Percentiles rank a stretch among this genome's conserved stretches.
Evolutionary conservation across 2,888 invertebrate species (phyloP).

Genomic region (Oxytorus armatus): DNA sequence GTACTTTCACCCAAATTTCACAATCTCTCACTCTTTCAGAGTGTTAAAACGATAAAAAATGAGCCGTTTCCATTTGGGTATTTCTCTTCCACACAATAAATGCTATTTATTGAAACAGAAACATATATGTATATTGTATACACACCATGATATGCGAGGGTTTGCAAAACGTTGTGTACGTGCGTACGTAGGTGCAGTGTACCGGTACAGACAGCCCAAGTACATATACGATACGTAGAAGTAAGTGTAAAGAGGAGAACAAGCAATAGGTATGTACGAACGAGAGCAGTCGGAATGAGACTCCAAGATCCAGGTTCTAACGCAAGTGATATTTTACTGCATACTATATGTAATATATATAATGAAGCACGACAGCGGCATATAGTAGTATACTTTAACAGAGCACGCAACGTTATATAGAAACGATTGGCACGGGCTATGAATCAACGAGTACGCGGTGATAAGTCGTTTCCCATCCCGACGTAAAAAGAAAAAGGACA

Average conservation of each 20-base stretch:
- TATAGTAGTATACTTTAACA: conserved; percentile 29
- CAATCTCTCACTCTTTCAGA: too few species aligned
- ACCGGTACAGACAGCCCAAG: not conserved
- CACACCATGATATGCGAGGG: conserved; percentile 34
- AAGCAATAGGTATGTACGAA: conserved; percentile 53
- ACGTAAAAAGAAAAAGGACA: conserved; percentile 48
- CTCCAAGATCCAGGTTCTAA: conserved; percentile 47
- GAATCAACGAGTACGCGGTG: conserved; percentile 62
- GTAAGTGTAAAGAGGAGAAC: conserved; percentile 8
- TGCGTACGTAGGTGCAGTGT: conserved; percentile 9
- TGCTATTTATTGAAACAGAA: too few species aligned
- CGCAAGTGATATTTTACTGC: conserved; percentile 51
- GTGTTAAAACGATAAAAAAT: too few species aligned
- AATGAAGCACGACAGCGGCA: conserved; percentile 17
- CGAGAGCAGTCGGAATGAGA: conserved; percentile 56
- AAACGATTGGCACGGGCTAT: conserved; percentile 62
- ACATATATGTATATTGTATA: too few species aligned
- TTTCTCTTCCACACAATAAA: too few species aligned
- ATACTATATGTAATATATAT: conserved; percentile 14
- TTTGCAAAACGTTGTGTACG: conserved; percentile 24
- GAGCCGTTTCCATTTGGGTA: too few species aligned
- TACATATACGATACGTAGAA: conserved; percentile 43
- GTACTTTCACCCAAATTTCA: too few species aligned
- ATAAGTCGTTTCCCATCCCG: conserved; percentile 63
- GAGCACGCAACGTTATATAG: conserved; percentile 54